Conservation (phyloP, 2,113 vertebrate species). For the Rostratula benghalensis region DNA sequence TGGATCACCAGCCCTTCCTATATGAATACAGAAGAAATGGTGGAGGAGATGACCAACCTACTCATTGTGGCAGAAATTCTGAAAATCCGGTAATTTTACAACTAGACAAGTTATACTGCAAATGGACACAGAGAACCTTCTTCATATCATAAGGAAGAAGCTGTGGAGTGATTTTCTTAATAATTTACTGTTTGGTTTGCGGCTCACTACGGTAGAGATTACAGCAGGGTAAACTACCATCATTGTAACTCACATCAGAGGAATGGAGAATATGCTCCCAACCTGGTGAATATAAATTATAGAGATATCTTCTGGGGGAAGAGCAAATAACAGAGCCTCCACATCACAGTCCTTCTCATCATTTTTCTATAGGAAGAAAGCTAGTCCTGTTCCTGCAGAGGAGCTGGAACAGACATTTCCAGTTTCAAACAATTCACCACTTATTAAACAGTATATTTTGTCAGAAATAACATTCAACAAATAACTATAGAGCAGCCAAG, state of each 20-base stretch:
- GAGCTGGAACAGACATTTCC: not conserved
- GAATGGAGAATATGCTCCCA: not conserved
- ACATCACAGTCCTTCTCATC: not conserved
- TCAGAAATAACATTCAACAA: not conserved
- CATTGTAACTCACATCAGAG: not conserved
- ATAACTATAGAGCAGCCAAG: not conserved
- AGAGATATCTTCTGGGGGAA: not conserved
- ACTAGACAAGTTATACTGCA: not conserved
- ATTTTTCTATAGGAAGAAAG: not conserved
- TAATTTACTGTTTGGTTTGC: not conserved
- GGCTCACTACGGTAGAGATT: not conserved
- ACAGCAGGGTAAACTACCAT: not conserved
- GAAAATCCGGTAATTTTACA: not conserved
- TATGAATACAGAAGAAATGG: not conserved
- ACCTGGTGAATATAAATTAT: not conserved
- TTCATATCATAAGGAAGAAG: not conserved
- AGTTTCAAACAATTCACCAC: not conserved
- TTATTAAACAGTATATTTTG: conserved; percentile 35
- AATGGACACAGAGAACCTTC: not conserved
- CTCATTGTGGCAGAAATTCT: not conserved
- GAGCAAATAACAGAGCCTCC: not conserved
- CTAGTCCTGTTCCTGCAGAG: not conserved
- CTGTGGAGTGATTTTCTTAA: not conserved
- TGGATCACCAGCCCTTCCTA: not conserved
- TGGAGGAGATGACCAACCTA: not conserved